Evolutionary conservation across 2,888 invertebrate species (phyloP), one percentile per base, ranked within the genome.

Genomic region (Cotesia congregata): DNA sequence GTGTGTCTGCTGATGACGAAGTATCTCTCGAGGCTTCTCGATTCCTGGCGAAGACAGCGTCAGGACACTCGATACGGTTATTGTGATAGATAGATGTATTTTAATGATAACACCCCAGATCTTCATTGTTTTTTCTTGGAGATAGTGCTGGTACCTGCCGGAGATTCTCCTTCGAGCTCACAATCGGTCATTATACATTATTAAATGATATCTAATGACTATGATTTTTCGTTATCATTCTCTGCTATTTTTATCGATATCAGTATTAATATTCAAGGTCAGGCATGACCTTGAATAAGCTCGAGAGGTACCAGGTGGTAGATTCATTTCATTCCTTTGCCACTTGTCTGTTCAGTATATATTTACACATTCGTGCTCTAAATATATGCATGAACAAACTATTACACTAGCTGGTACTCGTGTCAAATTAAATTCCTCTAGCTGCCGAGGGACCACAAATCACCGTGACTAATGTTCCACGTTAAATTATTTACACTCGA

Each of bases 1-100:
- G 69, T 85, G 85, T 50, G 78, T 85, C 80, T 87, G 88, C 78
- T 88, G 88, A 78, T 87, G 87, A 12, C 88, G 87, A 38, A 87
- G 75, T 67, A 81, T 71, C 60, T 86, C 85, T 78, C 84, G 87
- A 0, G 85, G 80, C 67, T 80, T 83, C 68, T 86, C 84, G 61
- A 85, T 80, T 64, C 83, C 82, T 17, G 76, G 74, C 6, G 83
- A 80, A 41, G 64, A 40, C 30, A 67, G 17, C 38, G 67, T 30
- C 50, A 73, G 59, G 59, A 67, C n/a, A 30, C 50, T 73, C 20
- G 38, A 62, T 15, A 20, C n/a, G 30, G n/a, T 38, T 9, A 17
- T 67, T 39, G 67, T n/a, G 9, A 50, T 9, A 50, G 50, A 50
- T 67, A 30, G 30, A 30, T 30, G 30, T 30, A 30, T 30, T 30